Conservation (phyloP, 2,113 vertebrate species). For the Cyprichromis sp. region DNA sequence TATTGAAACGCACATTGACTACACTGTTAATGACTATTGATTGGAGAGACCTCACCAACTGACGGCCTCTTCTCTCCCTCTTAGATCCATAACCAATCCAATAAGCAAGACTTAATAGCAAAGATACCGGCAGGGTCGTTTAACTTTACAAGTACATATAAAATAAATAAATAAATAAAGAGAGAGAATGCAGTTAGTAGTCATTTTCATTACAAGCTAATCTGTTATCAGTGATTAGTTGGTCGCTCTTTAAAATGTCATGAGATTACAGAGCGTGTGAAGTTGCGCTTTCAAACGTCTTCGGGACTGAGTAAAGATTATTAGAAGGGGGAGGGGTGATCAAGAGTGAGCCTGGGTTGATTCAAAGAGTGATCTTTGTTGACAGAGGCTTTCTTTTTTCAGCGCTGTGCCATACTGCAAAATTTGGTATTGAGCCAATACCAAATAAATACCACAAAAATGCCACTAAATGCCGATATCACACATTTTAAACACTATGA, state of each 20-base stretch:
- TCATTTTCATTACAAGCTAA: not conserved
- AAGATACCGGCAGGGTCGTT: not conserved
- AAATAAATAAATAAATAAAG: not conserved
- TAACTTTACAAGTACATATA: not conserved
- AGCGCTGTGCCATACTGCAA: not conserved
- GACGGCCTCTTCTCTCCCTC: not conserved
- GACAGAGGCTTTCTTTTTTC: not conserved
- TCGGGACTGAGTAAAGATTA: not conserved
- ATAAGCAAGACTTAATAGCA: not conserved
- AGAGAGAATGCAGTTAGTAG: not conserved
- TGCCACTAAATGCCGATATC: not conserved
- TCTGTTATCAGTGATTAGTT: not conserved
- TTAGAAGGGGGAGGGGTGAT: not conserved
- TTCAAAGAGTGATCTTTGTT: not conserved
- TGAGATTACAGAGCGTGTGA: not conserved
- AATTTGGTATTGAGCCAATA: not conserved
- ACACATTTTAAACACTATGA: not conserved
- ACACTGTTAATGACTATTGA: not conserved
- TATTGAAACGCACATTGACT: not conserved
- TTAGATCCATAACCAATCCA: not conserved
- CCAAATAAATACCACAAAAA: accelerated
- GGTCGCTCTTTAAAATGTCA: not conserved
- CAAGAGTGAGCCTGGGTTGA: not conserved
- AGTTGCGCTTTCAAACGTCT: not conserved
- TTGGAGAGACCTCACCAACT: not conserved